A percentile compares a stretch with the other conserved stretches of the same genome.
Conservation (phyloP, 2,797 vertebrate genomes). For the Notolabrus celidotus region DNA sequence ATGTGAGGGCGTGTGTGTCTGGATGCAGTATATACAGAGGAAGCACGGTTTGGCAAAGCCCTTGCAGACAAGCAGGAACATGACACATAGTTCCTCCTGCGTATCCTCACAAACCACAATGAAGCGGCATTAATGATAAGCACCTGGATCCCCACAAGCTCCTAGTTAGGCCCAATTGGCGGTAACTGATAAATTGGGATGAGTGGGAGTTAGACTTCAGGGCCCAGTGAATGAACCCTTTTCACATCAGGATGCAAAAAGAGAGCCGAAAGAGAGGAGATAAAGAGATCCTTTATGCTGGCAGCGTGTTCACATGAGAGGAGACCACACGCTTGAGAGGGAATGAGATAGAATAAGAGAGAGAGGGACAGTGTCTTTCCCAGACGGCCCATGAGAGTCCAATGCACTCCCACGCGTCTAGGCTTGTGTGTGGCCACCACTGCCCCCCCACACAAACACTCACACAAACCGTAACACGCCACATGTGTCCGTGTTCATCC, state of each 20-base stretch:
- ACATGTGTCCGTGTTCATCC: conserved; percentile 71
- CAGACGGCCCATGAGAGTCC: conserved; percentile 78
- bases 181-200: conserved; percentile 82
- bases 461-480: conserved; percentile 47
- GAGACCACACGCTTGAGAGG: conserved; percentile 76
- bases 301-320: conserved; percentile 79
- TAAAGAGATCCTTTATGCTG: conserved; percentile 82
- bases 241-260: conserved; percentile 73
- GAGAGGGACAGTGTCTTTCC: conserved; percentile 78
- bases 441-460: conserved; percentile 43
- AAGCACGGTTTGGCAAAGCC: conserved; percentile 54
- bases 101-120: conserved; percentile 74
- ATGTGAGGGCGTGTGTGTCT: conserved; percentile 67
- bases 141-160: conserved; percentile 85
- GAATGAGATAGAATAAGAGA: conserved; percentile 59
- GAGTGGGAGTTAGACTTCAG: conserved; percentile 64
- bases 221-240: conserved; percentile 79
- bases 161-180: conserved; percentile 80
- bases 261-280: conserved; percentile 62
- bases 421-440: conserved; percentile 76
- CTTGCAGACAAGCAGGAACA: conserved; percentile 71
- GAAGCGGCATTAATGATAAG: conserved; percentile 81
- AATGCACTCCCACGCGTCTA: conserved; percentile 81
- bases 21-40: conserved; percentile 49
- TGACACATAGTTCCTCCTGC: conserved; percentile 73